Conservation (phyloP, 1,140 invertebrate genomes). For the Diploscapter pachys region DNA sequence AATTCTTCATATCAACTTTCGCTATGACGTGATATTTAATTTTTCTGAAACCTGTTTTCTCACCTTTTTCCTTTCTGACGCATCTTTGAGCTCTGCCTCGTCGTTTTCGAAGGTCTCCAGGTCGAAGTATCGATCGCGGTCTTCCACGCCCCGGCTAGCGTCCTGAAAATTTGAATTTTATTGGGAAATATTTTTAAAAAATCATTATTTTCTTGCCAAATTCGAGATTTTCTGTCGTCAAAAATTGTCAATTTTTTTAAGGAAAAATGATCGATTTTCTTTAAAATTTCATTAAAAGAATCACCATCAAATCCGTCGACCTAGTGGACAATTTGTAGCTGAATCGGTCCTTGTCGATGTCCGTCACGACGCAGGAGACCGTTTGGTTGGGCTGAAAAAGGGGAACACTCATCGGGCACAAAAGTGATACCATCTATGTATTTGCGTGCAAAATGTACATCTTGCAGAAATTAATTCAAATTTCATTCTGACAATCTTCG, state of each 20-base stretch:
- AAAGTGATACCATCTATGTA: no score
- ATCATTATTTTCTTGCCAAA: no score
- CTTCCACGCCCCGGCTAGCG: slow-evolving; percentile 68
- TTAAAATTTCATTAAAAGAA: no score
- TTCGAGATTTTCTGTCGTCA: no score
- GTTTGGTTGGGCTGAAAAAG: slow-evolving; percentile 71
- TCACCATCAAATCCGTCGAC: slow-evolving; percentile 87
- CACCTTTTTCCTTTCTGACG: slow-evolving; percentile 6
- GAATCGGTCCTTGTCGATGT: slow-evolving; percentile 91
- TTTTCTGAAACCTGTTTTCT: no score
- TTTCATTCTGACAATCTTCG: no score
- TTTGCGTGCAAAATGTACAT: no score
- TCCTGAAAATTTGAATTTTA: no score
- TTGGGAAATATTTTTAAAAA: no score
- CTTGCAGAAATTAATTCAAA: no score
- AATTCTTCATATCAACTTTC: neutral
- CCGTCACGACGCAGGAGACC: slow-evolving; percentile 86
- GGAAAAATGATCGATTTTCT: no score
- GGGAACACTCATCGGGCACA: slow-evolving; percentile 19
- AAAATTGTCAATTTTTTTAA: no score
- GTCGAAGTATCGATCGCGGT: slow-evolving; percentile 88
- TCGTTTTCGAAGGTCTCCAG: slow-evolving; percentile 75
- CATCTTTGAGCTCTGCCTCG: slow-evolving; percentile 66
- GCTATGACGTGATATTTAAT: neutral
- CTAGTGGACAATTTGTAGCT: slow-evolving; percentile 88